A percentile compares a stretch with the other conserved stretches of the same genome.
Conservation (phyloP, 2,113 vertebrate species). For the Motacilla tschutschensis region DNA sequence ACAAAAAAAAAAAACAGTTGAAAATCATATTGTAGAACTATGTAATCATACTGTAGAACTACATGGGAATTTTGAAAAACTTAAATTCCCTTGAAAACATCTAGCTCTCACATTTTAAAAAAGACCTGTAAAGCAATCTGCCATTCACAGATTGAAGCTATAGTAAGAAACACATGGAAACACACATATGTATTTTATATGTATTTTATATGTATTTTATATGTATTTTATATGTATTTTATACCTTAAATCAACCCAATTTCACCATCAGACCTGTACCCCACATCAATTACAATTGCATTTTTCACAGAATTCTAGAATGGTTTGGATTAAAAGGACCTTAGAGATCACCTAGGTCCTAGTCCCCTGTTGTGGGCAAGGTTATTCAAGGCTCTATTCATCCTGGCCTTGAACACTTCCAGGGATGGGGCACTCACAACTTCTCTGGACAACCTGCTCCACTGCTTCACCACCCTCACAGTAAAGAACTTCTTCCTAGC, state of each 20-base stretch:
- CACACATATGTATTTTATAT: accelerated
- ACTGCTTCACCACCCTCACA: accelerated
- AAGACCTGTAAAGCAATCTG: background rate
- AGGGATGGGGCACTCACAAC: background rate
- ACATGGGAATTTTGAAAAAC: accelerated
- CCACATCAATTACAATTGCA: accelerated
- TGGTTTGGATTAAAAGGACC: background rate
- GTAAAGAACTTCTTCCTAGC: background rate
- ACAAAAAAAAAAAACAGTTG: background rate
- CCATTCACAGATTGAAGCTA: background rate
- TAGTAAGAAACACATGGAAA: accelerated
- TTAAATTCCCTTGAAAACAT: background rate
- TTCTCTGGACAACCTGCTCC: background rate
- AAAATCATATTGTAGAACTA: background rate
- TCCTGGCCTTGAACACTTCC: no score
- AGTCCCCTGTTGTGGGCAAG: background rate
- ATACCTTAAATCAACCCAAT: background rate
- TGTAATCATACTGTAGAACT: accelerated
- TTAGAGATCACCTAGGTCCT: background rate
- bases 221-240: no score
- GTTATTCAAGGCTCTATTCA: background rate
- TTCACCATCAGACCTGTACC: background rate
- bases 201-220: no score
- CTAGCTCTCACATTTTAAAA: background rate
- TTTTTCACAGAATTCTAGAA: background rate